Evolutionary conservation across 2,888 invertebrate genomes (phyloP).

Genomic region (Leptinotarsa juncta): DNA sequence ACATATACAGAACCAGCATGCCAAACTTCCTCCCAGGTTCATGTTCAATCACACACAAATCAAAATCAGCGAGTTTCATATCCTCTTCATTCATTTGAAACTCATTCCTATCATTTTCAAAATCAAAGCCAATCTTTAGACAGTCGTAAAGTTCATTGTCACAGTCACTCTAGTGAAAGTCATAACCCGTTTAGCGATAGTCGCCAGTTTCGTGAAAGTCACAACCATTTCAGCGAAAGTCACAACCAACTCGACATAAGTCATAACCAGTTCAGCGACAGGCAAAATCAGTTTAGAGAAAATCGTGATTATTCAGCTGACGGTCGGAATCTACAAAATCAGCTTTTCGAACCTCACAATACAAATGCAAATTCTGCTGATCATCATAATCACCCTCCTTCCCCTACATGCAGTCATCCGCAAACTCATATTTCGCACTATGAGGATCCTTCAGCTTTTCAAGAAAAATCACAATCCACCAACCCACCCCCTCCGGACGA

Average conservation of each 20-base stretch:
- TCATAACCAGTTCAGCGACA: conserved; percentile 28
- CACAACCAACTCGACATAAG: conserved; percentile 13
- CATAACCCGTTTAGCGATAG: conserved; percentile 6
- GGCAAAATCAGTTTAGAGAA: conserved; percentile 32
- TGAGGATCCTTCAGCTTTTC: conserved; percentile 36
- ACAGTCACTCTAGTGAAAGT: background rate
- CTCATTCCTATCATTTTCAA: background rate
- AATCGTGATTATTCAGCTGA: conserved; percentile 21
- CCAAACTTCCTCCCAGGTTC: background rate
- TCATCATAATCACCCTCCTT: conserved; percentile 42
- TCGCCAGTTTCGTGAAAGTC: background rate
- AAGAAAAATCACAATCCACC: conserved; percentile 28
- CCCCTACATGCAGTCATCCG: conserved; percentile 47
- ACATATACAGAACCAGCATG: background rate
- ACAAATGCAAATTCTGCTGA: conserved; percentile 57
- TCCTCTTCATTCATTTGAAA: background rate
- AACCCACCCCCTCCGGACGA: conserved; percentile 35
- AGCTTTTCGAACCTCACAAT: conserved; percentile 61
- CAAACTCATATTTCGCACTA: conserved; percentile 42
- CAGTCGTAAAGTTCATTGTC: background rate
- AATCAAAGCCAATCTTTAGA: conserved; percentile 13
- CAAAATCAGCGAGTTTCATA: background rate
- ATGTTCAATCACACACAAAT: background rate
- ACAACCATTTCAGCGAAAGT: conserved; percentile 21
- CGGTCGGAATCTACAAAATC: conserved; percentile 39